phyloP scores from a whole-genome alignment of 2,888 invertebrate species.

The Octonoba sinensis region DNA sequence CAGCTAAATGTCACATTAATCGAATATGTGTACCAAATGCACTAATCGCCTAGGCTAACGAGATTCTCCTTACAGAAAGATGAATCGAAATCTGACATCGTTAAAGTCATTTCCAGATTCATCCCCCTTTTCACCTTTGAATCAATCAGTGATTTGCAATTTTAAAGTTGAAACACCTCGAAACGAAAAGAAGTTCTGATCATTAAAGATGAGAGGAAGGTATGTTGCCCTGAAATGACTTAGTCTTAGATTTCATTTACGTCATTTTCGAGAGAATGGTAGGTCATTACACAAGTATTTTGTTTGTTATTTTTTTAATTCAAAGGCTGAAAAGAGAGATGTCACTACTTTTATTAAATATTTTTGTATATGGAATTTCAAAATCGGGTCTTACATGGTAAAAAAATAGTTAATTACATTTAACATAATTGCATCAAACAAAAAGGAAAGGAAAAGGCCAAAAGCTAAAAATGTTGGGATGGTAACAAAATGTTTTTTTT shows the following conservation, averaged over 20 bases:
- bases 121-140: slow-evolving; percentile 42
- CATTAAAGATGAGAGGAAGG: slow-evolving; percentile 53
- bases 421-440: no score
- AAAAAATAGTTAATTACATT: no score
- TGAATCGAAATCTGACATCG: slow-evolving; percentile 57
- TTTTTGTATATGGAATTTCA: no score
- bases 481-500: no score
- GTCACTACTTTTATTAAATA: no score
- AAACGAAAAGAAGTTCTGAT: slow-evolving; percentile 8
- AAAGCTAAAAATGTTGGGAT: no score
- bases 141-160: slow-evolving; percentile 25
- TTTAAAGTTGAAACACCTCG: slow-evolving; percentile 30
- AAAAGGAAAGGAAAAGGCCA: no score
- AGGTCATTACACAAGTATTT: background rate
- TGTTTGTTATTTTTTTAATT: no score
- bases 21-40: background rate
- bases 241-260: slow-evolving; percentile 38
- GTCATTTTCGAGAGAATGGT: slow-evolving; percentile 18
- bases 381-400: no score
- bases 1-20: no score
- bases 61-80: slow-evolving; percentile 26
- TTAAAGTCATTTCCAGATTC: slow-evolving; percentile 51
- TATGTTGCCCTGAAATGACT: slow-evolving; percentile 44
- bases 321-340: no score
- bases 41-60: slow-evolving; percentile 40